Evolutionary conservation across 2,888 invertebrate genomes (phyloP).

Genomic region (Lasioglossum vierecki): DNA sequence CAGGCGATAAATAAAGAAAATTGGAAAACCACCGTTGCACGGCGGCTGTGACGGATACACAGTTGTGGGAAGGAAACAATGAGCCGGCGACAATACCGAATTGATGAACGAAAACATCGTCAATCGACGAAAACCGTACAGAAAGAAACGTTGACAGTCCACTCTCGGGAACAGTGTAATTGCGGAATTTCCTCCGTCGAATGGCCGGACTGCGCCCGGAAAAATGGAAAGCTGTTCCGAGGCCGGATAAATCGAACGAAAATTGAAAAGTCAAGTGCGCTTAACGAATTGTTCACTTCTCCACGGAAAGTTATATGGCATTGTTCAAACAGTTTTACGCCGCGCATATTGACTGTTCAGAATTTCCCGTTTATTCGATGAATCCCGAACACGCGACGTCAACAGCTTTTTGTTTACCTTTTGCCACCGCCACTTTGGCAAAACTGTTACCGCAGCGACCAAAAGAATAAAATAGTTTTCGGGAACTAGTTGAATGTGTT

Average conservation of each 20-base stretch:
- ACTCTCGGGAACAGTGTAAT: conserved; percentile 35
- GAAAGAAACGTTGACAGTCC: conserved; percentile 33
- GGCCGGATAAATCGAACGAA: neutral
- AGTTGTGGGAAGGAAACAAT: conserved; percentile 20
- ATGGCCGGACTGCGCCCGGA: neutral
- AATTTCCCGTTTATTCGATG: conserved; percentile 6
- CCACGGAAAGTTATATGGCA: neutral
- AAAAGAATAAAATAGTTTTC: conserved; percentile 5
- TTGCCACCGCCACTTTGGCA: neutral
- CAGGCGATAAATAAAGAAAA: conserved; percentile 51
- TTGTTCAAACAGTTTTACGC: conserved; percentile 4
- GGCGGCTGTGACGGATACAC: conserved; percentile 35
- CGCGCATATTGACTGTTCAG: neutral
- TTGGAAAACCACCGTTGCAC: conserved; percentile 34
- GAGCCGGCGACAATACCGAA: conserved; percentile 46
- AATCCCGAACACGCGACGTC: neutral
- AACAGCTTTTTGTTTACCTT: neutral
- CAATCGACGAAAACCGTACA: conserved; percentile 7
- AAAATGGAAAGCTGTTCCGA: conserved; percentile 29
- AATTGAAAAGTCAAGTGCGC: conserved; percentile 13
- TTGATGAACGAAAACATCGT: conserved; percentile 35
- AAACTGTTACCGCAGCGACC: neutral
- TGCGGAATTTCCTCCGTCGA: conserved; percentile 38
- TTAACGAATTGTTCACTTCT: conserved; percentile 19
- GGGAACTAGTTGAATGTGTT: neutral